Conservation (phyloP, 2,113 vertebrate species). For the Tilapia sparmanii region DNA sequence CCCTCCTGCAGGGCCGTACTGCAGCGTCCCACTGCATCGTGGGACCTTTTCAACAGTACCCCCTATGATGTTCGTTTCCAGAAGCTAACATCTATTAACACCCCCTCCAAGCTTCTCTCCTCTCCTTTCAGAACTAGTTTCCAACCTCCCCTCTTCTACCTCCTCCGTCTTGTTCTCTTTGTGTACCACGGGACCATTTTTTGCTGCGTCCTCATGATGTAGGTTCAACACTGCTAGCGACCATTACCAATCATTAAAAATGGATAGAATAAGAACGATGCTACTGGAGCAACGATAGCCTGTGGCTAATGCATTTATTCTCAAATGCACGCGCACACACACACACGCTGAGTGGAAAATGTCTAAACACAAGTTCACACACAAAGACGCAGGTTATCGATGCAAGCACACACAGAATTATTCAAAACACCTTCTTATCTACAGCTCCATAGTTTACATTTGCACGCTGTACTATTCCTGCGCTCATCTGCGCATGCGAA, state of each 20-base stretch:
- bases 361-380: background rate
- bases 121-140: background rate
- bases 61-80: slow-evolving; percentile 15
- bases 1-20: background rate
- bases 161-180: background rate
- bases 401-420: background rate
- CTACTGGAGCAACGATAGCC: slow-evolving; percentile 47
- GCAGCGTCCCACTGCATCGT: slow-evolving; percentile 14
- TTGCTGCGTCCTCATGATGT: slow-evolving; percentile 3
- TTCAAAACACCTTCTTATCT: background rate
- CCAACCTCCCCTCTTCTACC: background rate
- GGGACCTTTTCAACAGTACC: slow-evolving; percentile 16
- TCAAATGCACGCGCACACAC: background rate
- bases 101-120: background rate
- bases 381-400: background rate
- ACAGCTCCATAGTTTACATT: background rate
- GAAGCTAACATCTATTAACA: slow-evolving; percentile 48
- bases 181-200: slow-evolving; percentile 2
- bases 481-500: background rate
- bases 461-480: background rate
- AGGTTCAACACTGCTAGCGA: slow-evolving; percentile 49
- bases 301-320: slow-evolving; percentile 46
- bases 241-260: slow-evolving; percentile 68
- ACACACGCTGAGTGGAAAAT: background rate
- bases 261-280: slow-evolving; percentile 53